A percentile compares a stretch with the other conserved stretches of the same genome.
Conservation (phyloP, 2,888 invertebrate genomes). For the Drosophila pullipes region DNA sequence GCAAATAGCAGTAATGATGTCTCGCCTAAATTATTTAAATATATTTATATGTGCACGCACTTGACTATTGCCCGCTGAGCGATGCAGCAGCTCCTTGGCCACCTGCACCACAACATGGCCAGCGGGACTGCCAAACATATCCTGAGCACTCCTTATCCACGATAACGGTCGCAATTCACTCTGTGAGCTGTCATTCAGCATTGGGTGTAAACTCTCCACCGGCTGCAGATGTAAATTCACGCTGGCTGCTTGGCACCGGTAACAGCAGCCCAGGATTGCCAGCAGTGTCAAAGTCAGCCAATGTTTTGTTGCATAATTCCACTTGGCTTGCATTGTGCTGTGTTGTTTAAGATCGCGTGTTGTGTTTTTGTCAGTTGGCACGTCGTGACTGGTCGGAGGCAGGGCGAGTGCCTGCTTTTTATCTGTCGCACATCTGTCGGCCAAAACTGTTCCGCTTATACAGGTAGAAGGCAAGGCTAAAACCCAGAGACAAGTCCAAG, state of each 20-base stretch:
- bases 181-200: constrained; percentile 34
- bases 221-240: constrained; percentile 28
- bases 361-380: constrained; percentile 33
- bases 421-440: constrained; percentile 62
- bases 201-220: constrained; percentile 18
- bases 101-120: constrained; percentile 85
- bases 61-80: constrained; percentile 90
- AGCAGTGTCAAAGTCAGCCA: constrained; percentile 26
- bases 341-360: constrained; percentile 58
- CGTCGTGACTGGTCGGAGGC: constrained; percentile 69
- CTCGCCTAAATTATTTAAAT: background rate
- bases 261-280: constrained; percentile 6
- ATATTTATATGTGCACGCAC: constrained; percentile 79
- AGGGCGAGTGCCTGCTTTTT: constrained; percentile 62
- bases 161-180: constrained; percentile 53
- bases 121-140: constrained; percentile 82
- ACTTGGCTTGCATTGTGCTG: constrained; percentile 47
- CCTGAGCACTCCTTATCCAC: constrained; percentile 83
- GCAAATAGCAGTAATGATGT: constrained; percentile 19
- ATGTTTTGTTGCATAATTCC: constrained; percentile 44
- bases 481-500: background rate
- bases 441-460: constrained; percentile 58
- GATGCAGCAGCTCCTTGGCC: constrained; percentile 89
- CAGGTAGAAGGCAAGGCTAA: constrained; percentile 49
- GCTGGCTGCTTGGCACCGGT: constrained; percentile 47